Evolutionary conservation across 2,888 invertebrate genomes (phyloP).

Genomic region (Lochmaea capreae): DNA sequence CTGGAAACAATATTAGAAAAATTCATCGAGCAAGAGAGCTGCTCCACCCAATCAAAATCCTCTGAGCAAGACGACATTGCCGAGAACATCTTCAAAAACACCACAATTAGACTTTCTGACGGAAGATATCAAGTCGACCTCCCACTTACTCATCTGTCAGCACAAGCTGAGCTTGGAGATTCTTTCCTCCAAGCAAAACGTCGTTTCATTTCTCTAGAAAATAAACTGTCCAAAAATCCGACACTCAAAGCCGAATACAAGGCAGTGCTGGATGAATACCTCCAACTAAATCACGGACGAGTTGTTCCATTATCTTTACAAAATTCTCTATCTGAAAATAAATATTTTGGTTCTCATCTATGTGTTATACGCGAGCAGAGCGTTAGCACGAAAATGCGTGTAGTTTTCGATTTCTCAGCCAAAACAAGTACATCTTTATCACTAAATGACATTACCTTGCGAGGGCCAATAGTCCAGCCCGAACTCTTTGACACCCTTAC

Average conservation of each 20-base stretch:
- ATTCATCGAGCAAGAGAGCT: constrained; percentile 2
- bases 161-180: neutral
- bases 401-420: constrained; percentile 33
- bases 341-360: constrained; percentile 4
- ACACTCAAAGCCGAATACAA: neutral
- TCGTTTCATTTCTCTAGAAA: constrained; percentile 1
- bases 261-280: constrained; percentile 1
- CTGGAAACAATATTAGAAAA: constrained; percentile 3
- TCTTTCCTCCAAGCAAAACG: neutral
- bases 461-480: constrained; percentile 26
- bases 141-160: neutral
- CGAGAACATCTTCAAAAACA: neutral
- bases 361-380: neutral
- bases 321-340: neutral
- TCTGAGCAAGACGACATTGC: neutral
- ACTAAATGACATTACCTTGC: constrained; percentile 25
- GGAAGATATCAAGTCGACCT: neutral
- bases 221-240: neutral
- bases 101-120: neutral
- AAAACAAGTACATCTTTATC: constrained; percentile 22
- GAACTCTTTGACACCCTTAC: constrained; percentile 22
- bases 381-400: constrained; percentile 35
- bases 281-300: neutral
- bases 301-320: neutral
- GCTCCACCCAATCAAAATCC: neutral